These are phyloP conservation scores for Fabriciana adippe DNA, from an alignment of 2,888 invertebrate genomes.

Conservation along the genomic window DNA sequence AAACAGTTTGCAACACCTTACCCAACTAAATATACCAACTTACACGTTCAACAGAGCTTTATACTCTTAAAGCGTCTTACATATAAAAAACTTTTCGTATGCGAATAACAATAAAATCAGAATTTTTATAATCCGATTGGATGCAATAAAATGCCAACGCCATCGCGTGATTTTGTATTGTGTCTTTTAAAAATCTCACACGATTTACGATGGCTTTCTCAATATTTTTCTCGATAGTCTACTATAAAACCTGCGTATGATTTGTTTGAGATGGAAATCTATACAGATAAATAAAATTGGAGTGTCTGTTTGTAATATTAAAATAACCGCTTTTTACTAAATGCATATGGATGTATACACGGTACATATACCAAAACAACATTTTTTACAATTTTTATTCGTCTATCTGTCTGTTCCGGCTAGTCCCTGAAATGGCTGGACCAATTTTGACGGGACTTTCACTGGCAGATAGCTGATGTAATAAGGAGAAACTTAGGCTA, in stretches of 20 bases:
- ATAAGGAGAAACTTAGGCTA: too few relatives aligned
- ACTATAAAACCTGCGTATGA: conserved; percentile 63
- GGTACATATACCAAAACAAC: too few relatives aligned
- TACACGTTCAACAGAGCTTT: conserved; percentile 9
- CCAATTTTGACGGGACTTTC: too few relatives aligned
- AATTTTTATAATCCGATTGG: conserved; percentile 58
- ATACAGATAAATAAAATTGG: too few relatives aligned
- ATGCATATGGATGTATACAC: too few relatives aligned
- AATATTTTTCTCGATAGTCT: conserved; percentile 66
- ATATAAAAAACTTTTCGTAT: conserved; percentile 13
- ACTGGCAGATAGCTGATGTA: too few relatives aligned
- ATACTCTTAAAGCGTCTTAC: background rate
- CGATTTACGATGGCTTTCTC: conserved; percentile 59
- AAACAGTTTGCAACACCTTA: conserved; percentile 21
- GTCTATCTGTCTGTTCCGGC: too few relatives aligned
- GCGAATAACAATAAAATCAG: conserved; percentile 51
- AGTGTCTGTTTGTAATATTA: too few relatives aligned
- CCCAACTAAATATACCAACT: conserved; percentile 13
- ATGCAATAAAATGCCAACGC: conserved; percentile 59
- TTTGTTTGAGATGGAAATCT: conserved; percentile 59
- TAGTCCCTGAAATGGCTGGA: too few relatives aligned
- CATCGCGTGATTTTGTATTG: conserved; percentile 46
- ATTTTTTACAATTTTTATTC: too few relatives aligned
- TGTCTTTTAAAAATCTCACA: conserved; percentile 31
- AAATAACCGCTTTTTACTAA: too few relatives aligned